Evolutionary conservation across 2,888 invertebrate genomes (phyloP).

Genomic region (Deilephila elpenor): DNA sequence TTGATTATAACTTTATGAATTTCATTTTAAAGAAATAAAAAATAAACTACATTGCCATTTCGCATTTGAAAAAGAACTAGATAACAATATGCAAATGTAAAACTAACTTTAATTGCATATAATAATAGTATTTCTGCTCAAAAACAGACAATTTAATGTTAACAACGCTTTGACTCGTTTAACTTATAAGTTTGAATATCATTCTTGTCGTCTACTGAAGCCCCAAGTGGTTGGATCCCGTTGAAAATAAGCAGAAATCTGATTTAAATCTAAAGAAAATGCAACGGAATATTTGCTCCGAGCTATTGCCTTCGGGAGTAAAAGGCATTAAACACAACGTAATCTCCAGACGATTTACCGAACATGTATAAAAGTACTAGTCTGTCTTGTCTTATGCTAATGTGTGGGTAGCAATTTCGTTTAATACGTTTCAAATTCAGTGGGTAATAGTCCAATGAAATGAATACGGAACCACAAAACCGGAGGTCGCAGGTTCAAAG

Average conservation of each 20-base stretch:
- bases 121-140: constrained; percentile 8
- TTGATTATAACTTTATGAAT: no score
- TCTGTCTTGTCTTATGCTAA: background rate
- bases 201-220: background rate
- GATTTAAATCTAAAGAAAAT: constrained; percentile 21
- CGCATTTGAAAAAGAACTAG: background rate
- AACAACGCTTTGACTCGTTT: background rate
- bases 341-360: background rate
- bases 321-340: constrained; percentile 5
- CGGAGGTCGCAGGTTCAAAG: no score
- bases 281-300: constrained; percentile 1
- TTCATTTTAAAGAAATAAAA: no score
- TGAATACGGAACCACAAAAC: no score
- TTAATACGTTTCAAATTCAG: background rate
- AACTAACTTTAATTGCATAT: constrained; percentile 3
- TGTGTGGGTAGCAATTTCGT: background rate
- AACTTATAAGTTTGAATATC: constrained; percentile 15
- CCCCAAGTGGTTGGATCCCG: constrained; percentile 5
- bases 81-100: background rate
- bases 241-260: constrained; percentile 22
- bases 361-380: background rate
- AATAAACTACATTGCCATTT: background rate
- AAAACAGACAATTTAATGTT: background rate
- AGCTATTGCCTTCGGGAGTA: background rate
- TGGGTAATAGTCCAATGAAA: background rate